Base-by-base conservation (phyloP, 2,888 invertebrate species). In the Synanthedon andrenaeformis region DNA sequence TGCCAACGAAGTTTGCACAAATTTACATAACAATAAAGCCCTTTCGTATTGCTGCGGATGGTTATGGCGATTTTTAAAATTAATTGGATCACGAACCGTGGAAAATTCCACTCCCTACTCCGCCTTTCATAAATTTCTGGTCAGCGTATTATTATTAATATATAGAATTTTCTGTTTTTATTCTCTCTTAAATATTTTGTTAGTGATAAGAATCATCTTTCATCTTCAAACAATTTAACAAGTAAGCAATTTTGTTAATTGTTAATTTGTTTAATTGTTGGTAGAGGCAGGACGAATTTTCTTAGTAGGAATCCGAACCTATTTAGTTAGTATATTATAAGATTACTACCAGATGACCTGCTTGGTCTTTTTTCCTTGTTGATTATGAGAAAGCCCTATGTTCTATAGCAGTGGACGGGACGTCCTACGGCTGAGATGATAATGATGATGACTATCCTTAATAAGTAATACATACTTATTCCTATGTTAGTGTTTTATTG, bases 11-110 rank as follows among this genome's bases (percentile, higher is more conserved):
- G 82, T 86, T 85, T 82, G 81, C 83, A 75, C 79, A 80, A 76
- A 87, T 87, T 85, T 85, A 84, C 86, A 87, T 86, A 81, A 87
- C 86, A 87, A 87, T 83, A 80, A 79, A 76, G 76, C 82, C 82
- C 81, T 79, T 75, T 72, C 66, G 67, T 65, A 63, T 63, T 66
- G 65, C 64, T 68, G 64, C 62, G 65, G 70, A 70, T 66, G 72
- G 79, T 73, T 75, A 77, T 75, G 81, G 79, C 79, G 78, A 83
- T 85, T 87, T 84, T 84, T 83, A 72, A 78, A 85, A 86, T 87
- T 87, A 87, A 87, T 86, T 85, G 84, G 82, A 74, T 79, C 74
- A 70, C 75, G 72, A 68, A 76, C 82, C 84, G 77, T 83, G 71
- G 72, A 74, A 74, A 84, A 84, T 84, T 70, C 72, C 66, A 70